Evolutionary conservation across 1,140 invertebrate species (phyloP).

Genomic region (Dryas iulia): DNA sequence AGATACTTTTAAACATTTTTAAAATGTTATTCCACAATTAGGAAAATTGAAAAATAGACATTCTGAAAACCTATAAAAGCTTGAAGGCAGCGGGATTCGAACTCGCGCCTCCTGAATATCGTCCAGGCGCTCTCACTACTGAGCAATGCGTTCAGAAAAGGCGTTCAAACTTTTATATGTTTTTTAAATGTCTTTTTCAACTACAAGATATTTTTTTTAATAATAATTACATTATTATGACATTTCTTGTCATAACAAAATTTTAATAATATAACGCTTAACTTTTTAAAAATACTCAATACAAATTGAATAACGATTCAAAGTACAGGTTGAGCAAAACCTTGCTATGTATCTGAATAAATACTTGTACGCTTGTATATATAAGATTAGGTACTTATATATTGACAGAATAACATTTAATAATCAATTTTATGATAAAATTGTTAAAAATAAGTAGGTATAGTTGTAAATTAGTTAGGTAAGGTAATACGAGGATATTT

Average conservation of each 20-base stretch:
- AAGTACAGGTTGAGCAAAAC: constrained; percentile 4
- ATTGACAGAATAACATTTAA: background rate
- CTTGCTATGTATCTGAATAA: background rate
- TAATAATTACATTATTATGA: background rate
- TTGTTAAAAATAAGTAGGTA: background rate
- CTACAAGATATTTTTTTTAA: no score
- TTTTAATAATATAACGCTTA: background rate
- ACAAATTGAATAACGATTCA: background rate
- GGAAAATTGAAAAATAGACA: no score
- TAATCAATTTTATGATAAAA: background rate
- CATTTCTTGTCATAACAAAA: background rate
- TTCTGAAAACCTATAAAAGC: no score
- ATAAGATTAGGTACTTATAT: background rate
- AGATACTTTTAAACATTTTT: no score
- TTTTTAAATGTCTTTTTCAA: no score
- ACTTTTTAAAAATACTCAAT: background rate
- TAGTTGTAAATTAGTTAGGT: background rate
- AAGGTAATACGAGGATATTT: background rate
- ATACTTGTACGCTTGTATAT: background rate
- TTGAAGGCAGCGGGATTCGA: no score
- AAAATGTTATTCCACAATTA: no score
- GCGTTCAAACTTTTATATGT: no score
- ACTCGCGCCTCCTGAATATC: no score
- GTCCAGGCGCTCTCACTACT: no score
- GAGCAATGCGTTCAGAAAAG: no score